Base-by-base conservation (phyloP, 2,797 vertebrate species). In the Florisuga fusca region DNA sequence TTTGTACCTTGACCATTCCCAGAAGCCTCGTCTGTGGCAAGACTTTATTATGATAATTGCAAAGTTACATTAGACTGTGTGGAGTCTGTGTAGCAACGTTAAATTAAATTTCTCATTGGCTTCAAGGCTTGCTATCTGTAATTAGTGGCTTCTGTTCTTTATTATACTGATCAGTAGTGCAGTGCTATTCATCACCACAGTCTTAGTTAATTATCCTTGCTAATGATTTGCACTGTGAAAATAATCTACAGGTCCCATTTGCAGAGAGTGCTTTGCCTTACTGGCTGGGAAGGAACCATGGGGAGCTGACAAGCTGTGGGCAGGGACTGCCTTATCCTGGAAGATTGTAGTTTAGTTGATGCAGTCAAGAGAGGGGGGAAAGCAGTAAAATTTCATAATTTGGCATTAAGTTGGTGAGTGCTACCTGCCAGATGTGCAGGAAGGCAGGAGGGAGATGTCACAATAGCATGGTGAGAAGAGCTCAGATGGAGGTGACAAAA, bases 131-230 rank as follows among this genome's bases (percentile, higher is more conserved):
- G 88, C 68, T 94, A 80, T 96, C 94, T 96, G 95, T 96, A 97
- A 98, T 97, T 97, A 98, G 96, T 95, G 94, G 93, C 91, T 97
- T 96, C 96, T 97, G 96, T 96, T 97, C 96, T 97, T 97, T 94
- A 96, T 96, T 97, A 96, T 69, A 87, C 89, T 96, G 97, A 96
- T 97, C 95, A 94, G 93, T 74, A 97, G 96, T 92, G 93, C 95
- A 95, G 94, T 2, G 5, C 93, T 95, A 94, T 97, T 97, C 95
- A 97, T 97, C 95, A 97, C 90, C 31, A 82, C 84, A 89, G 91
- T 94, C 94, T 96, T 91, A 94, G 96, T 93, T 97, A 97, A 97
- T 98, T 98, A 97, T 97, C 91, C 89, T 93, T 92, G 93, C 89
- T 97, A 94, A 98, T 96, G 96, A 96, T 95, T 97, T 96, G 93